Base-by-base conservation (phyloP, 2,888 invertebrate genomes). In the Strigamia crassipes region DNA sequence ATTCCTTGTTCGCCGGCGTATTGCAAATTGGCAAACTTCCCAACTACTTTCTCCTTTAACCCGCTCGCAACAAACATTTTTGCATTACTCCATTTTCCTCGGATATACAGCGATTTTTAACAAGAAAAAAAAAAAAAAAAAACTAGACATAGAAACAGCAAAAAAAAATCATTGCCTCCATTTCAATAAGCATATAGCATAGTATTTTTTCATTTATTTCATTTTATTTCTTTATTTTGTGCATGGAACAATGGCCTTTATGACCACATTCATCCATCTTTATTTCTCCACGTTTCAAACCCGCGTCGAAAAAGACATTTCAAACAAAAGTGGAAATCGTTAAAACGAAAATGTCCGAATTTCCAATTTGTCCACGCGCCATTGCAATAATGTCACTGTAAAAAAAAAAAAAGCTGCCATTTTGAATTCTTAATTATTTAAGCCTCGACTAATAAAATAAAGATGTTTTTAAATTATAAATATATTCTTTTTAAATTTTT, bases 21-120 rank as follows among this genome's bases (percentile, higher is more conserved):
- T 73, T 73, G 73, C 73, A 31, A 73, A 73, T 73, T 73, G 73
- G 73, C 73, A 73, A 56, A 73, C 73, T 73, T 73, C 73, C 73
- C 27, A 73, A 73, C 27, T 12, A 31, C 27, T 73, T 73, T 73
- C 73, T 73, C 73, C 73, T 73, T 73, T 73, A 73, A 73, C 73
- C 73, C 31, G 4, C 73, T 73, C 73, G 15, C 56, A 73, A 73
- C 73, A 73, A 73, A 31, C 31, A 73, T 73, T 73, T 73, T 31
- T 73, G 73, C 73, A 31, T 73, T 27, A 73, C 27, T 73, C 73
- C 27, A 73, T 73, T 2, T 38, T 73, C 73, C 23, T 27, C 27
- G 73, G 73, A 73, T 73, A 73, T 31, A 73, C 73, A 73, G 73
- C 73, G 73, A 12, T 73, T 73, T 73, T 46, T 5, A 15, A 10